phyloP scores from a whole-genome alignment of 30 jellyfish, hydroid and myxozoan genomes.

The Sanderia malayensis region DNA sequence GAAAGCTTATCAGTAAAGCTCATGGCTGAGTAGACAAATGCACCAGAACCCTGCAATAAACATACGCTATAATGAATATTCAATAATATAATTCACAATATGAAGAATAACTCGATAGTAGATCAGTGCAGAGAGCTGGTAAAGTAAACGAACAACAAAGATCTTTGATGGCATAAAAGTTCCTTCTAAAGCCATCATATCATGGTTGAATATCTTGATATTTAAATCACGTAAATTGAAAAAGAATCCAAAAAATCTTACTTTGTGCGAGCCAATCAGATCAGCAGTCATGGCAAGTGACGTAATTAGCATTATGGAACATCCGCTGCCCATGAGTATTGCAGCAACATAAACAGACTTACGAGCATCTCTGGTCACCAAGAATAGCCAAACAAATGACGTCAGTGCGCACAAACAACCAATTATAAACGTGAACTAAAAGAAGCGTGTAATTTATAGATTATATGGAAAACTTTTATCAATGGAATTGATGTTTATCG shows the following conservation, averaged over 20 bases:
- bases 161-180: neutral
- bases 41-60: constrained; percentile 63
- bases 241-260: neutral
- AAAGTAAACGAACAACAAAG: neutral
- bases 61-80: neutral
- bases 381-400: constrained; percentile 64
- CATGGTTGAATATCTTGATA: neutral
- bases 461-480: no score
- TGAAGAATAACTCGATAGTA: neutral
- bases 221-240: neutral
- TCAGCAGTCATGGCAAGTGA: constrained; percentile 89
- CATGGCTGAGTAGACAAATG: constrained; percentile 90
- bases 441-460: no score
- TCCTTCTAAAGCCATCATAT: neutral
- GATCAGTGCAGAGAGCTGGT: neutral
- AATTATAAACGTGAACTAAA: constrained; percentile 62
- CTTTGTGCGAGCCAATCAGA: constrained; percentile 77
- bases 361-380: constrained; percentile 45
- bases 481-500: no score
- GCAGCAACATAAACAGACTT: constrained; percentile 80
- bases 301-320: constrained; percentile 72
- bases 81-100: no score
- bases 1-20: constrained; percentile 83
- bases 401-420: constrained; percentile 62
- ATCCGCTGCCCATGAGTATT: constrained; percentile 68